A percentile compares a stretch with the other conserved stretches of the same genome.
Conservation (phyloP, 2,797 vertebrate genomes). For the Lagodon rhomboides region DNA sequence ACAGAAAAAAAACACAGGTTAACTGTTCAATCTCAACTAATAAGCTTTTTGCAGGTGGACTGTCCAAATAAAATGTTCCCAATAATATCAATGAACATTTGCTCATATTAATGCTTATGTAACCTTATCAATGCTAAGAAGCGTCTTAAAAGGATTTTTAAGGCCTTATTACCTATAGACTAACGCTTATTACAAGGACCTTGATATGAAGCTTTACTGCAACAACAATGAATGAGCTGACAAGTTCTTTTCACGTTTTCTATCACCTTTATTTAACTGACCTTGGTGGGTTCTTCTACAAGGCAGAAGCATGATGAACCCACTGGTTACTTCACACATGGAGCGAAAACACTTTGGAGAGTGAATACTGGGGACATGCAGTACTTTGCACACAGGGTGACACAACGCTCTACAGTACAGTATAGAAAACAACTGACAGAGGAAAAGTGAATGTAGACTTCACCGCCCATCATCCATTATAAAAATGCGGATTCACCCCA, state of each 20-base stretch:
- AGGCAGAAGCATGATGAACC: slow-evolving; percentile 92
- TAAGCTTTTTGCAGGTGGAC: no score
- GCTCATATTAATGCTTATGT: no score
- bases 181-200: no score
- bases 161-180: no score
- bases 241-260: slow-evolving; percentile 21
- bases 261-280: slow-evolving; percentile 90
- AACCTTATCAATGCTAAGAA: no score
- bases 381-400: slow-evolving; percentile 89
- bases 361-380: slow-evolving; percentile 86
- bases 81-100: no score
- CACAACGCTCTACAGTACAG: slow-evolving; percentile 86
- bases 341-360: slow-evolving; percentile 84
- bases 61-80: no score
- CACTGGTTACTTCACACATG: slow-evolving; percentile 88
- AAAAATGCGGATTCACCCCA: slow-evolving; percentile 79
- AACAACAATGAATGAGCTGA: slow-evolving; percentile 7
- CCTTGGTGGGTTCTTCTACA: slow-evolving; percentile 89
- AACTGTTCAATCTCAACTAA: no score
- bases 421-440: slow-evolving; percentile 89
- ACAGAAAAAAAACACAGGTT: no score
- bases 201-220: no score
- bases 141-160: no score
- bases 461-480: slow-evolving; percentile 86
- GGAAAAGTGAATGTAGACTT: slow-evolving; percentile 87